These are phyloP conservation scores for Tachuris rubrigastra DNA, from an alignment of 2,113 vertebrate genomes.

Conservation along the genomic window DNA sequence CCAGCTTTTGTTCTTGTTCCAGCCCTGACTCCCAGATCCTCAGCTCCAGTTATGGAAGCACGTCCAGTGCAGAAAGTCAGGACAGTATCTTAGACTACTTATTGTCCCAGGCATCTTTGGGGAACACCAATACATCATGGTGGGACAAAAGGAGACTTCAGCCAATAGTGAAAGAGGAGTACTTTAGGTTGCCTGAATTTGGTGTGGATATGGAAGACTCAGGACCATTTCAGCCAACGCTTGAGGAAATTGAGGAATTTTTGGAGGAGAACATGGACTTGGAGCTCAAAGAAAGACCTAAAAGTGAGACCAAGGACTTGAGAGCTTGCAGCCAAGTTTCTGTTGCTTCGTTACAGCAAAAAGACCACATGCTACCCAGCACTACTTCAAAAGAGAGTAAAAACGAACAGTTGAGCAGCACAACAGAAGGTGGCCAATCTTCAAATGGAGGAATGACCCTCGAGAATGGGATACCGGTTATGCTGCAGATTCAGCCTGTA, in stretches of 20 bases:
- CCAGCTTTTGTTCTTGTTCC: constrained; percentile 91
- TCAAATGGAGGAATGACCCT: constrained; percentile 60
- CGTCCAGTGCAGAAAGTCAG: constrained; percentile 81
- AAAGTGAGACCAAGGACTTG: constrained; percentile 67
- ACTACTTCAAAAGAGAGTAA: constrained; percentile 67
- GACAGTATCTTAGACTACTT: constrained; percentile 92
- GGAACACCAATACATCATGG: constrained; percentile 72
- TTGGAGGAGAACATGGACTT: constrained; percentile 93
- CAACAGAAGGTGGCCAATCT: constrained; percentile 67
- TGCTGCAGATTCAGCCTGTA: constrained; percentile 89
- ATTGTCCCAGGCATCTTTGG: constrained; percentile 87
- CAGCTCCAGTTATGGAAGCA: constrained; percentile 86
- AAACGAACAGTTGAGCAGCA: constrained; percentile 51
- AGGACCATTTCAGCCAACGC: constrained; percentile 89
- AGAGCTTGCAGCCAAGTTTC: constrained; percentile 73
- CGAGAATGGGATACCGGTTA: constrained; percentile 80
- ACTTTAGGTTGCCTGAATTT: constrained; percentile 82
- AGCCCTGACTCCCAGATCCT: constrained; percentile 88
- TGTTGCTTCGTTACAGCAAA: constrained; percentile 65
- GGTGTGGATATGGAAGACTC: constrained; percentile 83
- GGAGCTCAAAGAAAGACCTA: constrained; percentile 79
- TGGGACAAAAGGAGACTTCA: constrained; percentile 81
- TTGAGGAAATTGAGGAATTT: constrained; percentile 96
- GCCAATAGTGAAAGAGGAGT: constrained; percentile 81
- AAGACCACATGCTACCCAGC: constrained; percentile 80